Base-by-base conservation (phyloP, 2,113 vertebrate genomes). In the Pithys albifrons region DNA sequence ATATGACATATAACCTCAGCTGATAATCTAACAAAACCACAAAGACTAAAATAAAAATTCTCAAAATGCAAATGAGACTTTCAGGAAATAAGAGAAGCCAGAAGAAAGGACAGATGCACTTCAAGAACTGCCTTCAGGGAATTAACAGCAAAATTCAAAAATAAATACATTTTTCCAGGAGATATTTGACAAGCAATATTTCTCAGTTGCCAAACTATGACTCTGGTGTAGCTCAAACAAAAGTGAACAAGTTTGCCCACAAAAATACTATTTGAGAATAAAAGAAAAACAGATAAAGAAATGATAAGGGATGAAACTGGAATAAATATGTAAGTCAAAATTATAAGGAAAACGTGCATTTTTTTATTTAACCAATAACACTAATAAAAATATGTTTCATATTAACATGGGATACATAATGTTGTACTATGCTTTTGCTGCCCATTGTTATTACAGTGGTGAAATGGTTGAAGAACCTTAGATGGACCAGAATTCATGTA, bases 341-440 rank as follows among this genome's bases (percentile, higher is more conserved):
- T 4, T 41, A 27, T 11, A 55, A 85, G 31, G 6, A 64, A 70
- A 46, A 1, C 1, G 2, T 2, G 0, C 29, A 31, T 29, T 66
- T 88, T 76, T 61, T 1, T 18, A 27, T 31, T 45, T 58, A 54
- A 23, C 3, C 66, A 62, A 58, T 14, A 25, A 12, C 22, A 52
- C 51, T 29, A 57, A 17, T 35, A 4, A 12, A 59, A 84, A 24
- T 31, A 24, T 31, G 8, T 43, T 81, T 91, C 48, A 71, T 29
- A 35, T 16, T 70, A 84, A 3, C 10, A 37, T 6, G 8, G 14
- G 7, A 74, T 59, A 67, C 12, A n/a, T 29, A 31, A 57, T 17
- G 3, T 23, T 66, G 16, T 35, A 28, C 12, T 35, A 49, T 24
- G 29, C 6, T 75, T 74, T 86, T 65, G 7, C 35, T 88, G 20